A percentile compares a stretch with the other conserved stretches of the same genome.
Conservation (phyloP, 30 jellyfish, hydroid and myxozoan species). For the Turritopsis dohrnii region DNA sequence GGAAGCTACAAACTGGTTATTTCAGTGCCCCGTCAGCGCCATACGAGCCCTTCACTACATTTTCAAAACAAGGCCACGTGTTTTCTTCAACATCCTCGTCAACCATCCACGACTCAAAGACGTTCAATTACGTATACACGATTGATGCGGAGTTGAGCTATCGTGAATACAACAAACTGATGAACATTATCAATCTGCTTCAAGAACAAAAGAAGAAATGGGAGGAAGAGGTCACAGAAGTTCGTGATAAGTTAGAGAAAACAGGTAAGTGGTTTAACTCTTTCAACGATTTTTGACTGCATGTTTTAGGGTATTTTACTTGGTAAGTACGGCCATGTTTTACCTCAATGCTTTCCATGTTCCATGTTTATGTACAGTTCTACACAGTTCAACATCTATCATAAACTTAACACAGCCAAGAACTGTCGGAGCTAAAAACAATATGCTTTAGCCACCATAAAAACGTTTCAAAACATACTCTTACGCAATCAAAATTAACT, state of each 20-base stretch:
- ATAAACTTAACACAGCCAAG: too few relatives aligned
- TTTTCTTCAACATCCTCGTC: constrained; percentile 20
- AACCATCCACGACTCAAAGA: constrained; percentile 24
- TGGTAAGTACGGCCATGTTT: not conserved
- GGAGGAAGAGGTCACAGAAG: constrained; percentile 61
- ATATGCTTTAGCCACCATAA: too few relatives aligned
- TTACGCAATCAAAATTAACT: too few relatives aligned
- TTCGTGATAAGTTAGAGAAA: constrained; percentile 46
- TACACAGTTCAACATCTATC: too few relatives aligned
- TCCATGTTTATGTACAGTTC: too few relatives aligned
- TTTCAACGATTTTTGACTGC: not conserved
- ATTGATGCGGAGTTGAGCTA: constrained; percentile 59
- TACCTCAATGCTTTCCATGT: too few relatives aligned
- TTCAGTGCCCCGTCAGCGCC: not conserved
- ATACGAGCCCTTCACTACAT: constrained; percentile 1
- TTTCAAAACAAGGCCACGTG: not conserved
- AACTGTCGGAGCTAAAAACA: too few relatives aligned
- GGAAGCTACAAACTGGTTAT: not conserved
- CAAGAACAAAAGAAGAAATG: constrained; percentile 74
- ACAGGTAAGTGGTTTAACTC: constrained; percentile 2
- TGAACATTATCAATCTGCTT: constrained; percentile 70
- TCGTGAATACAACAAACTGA: constrained; percentile 62
- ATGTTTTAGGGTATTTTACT: not conserved
- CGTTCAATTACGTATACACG: constrained; percentile 61
- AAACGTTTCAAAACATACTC: too few relatives aligned